Conservation (phyloP, 1,140 invertebrate genomes). For the Wasmannia auropunctata region DNA sequence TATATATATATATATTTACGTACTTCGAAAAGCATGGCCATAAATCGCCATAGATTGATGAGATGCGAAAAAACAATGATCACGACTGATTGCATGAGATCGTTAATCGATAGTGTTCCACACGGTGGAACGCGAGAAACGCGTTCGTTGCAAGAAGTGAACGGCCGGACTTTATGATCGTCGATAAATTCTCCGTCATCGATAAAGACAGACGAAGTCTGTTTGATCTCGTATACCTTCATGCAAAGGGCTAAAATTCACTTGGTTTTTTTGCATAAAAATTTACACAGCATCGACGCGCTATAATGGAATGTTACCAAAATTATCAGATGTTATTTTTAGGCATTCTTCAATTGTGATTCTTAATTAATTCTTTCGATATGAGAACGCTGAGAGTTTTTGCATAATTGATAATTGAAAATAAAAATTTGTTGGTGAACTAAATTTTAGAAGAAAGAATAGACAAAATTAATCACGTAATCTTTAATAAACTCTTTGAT, state of each 20-base stretch:
- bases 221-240: background rate
- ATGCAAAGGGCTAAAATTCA: background rate
- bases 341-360: background rate
- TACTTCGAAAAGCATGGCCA: background rate
- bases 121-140: too few relatives aligned
- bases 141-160: constrained; percentile 21
- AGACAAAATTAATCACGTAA: background rate
- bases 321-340: background rate
- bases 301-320: background rate
- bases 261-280: background rate
- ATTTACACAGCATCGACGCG: background rate
- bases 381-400: background rate
- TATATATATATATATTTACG: background rate
- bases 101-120: constrained; percentile 4
- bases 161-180: constrained; percentile 13
- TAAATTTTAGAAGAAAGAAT: background rate
- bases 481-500: background rate
- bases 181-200: constrained; percentile 25
- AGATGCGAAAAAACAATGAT: constrained; percentile 8
- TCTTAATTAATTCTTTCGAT: background rate
- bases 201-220: constrained; percentile 21
- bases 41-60: background rate
- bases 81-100: constrained; percentile 22
- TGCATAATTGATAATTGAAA: background rate
- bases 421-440: background rate